These are phyloP conservation scores for Geodia barretti DNA, from an alignment of 37 sponge, comb jelly and placozoan species.

Conservation along the genomic window DNA sequence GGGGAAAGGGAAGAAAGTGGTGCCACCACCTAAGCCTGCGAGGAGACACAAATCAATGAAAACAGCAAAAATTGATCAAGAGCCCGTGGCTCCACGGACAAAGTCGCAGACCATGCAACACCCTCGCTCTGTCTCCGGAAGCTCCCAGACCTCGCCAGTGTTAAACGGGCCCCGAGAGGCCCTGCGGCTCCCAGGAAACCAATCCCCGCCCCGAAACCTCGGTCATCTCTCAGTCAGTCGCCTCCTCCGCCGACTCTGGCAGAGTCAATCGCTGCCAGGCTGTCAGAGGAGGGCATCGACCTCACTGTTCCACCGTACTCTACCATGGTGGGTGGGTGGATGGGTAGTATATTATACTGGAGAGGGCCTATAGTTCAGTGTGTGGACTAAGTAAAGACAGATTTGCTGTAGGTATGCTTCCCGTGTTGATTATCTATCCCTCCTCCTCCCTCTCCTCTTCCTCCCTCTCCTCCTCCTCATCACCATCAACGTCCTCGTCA, in stretches of 20 bases:
- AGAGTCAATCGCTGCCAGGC: background rate
- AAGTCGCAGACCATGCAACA: background rate
- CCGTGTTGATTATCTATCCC: background rate
- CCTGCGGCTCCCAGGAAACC: background rate
- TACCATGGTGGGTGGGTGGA: background rate
- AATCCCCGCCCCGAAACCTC: background rate
- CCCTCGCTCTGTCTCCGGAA: background rate
- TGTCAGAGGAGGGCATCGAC: conserved; percentile 14
- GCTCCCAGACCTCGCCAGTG: no score
- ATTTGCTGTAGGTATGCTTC: no score
- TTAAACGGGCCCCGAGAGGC: background rate
- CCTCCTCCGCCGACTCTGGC: background rate
- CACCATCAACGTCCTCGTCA: background rate
- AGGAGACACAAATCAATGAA: background rate
- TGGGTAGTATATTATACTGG: no score
- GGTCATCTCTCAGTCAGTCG: background rate
- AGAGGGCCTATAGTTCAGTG: background rate
- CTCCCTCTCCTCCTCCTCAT: background rate
- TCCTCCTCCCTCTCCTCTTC: background rate
- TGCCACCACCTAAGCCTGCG: conserved; percentile 7
- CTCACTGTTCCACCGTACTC: conserved; percentile 18
- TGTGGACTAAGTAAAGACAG: no score
- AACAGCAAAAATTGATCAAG: background rate
- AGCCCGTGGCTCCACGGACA: no score
- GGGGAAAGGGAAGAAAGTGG: background rate